phyloP scores from a whole-genome alignment of 2,113 vertebrate species.

The Melanocharis versteri region DNA sequence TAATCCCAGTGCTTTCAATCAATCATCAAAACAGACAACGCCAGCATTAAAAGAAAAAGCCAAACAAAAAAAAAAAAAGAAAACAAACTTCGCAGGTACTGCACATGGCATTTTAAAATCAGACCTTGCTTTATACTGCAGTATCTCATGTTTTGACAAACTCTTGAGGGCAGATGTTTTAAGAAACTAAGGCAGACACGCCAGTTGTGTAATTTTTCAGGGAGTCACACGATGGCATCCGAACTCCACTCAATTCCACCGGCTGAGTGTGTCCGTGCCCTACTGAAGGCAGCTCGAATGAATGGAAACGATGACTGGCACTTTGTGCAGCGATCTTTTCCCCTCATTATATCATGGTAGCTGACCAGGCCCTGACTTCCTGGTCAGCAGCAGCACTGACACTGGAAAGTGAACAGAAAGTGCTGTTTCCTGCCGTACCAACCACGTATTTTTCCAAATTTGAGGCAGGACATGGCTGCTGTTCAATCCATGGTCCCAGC shows the following conservation, averaged over 20 bases:
- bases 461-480: background rate
- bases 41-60: background rate
- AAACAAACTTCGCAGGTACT: background rate
- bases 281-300: rapidly evolving
- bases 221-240: slow-evolving; percentile 39
- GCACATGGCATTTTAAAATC: background rate
- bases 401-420: rapidly evolving
- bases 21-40: background rate
- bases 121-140: rapidly evolving
- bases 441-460: rapidly evolving
- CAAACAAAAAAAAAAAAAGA: too few species aligned
- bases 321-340: background rate
- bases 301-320: background rate
- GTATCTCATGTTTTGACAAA: background rate
- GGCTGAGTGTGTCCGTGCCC: rapidly evolving
- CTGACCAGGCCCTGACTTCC: background rate
- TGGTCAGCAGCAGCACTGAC: background rate
- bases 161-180: rapidly evolving
- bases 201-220: background rate
- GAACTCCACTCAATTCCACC: rapidly evolving
- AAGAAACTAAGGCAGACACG: rapidly evolving
- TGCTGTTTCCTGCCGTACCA: background rate
- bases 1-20: background rate
- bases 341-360: rapidly evolving
- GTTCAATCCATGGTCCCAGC: background rate